Evolutionary conservation across 2,888 invertebrate genomes (phyloP).

Genomic region (Lysandra bellargus): DNA sequence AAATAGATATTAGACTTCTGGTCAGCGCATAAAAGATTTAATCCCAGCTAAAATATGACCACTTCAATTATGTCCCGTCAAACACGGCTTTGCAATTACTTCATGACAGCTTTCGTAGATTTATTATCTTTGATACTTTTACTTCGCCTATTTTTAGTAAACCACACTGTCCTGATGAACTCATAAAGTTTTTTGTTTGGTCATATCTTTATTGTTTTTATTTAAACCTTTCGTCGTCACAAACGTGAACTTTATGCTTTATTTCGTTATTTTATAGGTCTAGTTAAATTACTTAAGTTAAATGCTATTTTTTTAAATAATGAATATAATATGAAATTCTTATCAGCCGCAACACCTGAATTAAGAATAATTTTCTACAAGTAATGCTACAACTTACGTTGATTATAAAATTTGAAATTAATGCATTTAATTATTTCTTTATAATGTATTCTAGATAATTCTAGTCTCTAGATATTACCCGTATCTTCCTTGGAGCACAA

Average conservation of each 20-base stretch:
- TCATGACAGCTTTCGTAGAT: conserved; percentile 30
- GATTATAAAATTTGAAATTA: too few relatives aligned
- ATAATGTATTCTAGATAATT: too few relatives aligned
- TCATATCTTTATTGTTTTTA: background rate
- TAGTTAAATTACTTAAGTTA: too few relatives aligned
- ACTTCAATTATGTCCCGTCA: conserved; percentile 38
- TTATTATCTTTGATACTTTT: conserved; percentile 15
- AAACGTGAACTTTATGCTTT: background rate
- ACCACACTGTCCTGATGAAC: background rate
- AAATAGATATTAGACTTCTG: conserved; percentile 9
- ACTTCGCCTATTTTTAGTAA: conserved; percentile 7
- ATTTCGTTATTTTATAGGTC: too few relatives aligned
- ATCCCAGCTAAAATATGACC: conserved; percentile 37
- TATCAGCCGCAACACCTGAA: too few relatives aligned
- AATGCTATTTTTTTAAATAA: too few relatives aligned
- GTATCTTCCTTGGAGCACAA: too few relatives aligned
- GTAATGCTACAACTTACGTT: too few relatives aligned
- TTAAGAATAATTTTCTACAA: too few relatives aligned
- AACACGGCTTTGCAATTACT: conserved; percentile 39
- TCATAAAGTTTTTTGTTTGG: background rate
- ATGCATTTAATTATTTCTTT: too few relatives aligned
- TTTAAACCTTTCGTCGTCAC: background rate
- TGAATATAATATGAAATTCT: too few relatives aligned
- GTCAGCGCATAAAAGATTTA: conserved; percentile 29
- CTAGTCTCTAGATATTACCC: too few relatives aligned